Conservation (phyloP, 2,888 invertebrate species). For the Hetaerina titia region DNA sequence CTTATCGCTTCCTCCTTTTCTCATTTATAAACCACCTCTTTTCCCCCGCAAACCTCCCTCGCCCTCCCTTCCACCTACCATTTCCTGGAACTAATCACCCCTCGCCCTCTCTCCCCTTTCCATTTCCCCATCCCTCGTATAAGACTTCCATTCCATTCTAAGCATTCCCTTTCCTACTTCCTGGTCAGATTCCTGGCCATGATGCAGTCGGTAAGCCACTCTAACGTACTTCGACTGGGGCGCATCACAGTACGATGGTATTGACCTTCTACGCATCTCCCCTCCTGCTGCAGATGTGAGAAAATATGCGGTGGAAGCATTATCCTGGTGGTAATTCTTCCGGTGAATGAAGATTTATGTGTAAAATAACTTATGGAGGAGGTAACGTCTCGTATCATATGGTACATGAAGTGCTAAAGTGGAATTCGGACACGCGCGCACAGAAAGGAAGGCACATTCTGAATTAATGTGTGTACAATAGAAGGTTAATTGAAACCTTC, state of each 20-base stretch:
- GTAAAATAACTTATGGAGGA: no score
- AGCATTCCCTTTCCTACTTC: neutral
- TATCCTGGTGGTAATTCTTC: neutral
- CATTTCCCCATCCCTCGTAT: neutral
- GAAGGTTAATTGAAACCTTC: no score
- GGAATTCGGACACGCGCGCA: no score
- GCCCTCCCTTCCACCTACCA: constrained; percentile 1
- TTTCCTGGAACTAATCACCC: constrained; percentile 62
- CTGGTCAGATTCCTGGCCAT: neutral
- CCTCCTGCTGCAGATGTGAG: no score
- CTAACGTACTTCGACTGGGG: neutral
- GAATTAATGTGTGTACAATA: no score
- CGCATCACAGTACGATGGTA: neutral
- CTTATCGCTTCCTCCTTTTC: constrained; percentile 16
- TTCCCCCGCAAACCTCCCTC: constrained; percentile 2
- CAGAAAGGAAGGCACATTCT: no score
- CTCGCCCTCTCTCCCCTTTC: neutral
- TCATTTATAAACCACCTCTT: constrained; percentile 1
- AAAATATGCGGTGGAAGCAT: neutral
- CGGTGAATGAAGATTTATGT: no score
- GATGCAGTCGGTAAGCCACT: neutral
- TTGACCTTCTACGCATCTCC: neutral
- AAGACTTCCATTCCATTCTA: neutral
- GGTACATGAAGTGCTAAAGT: no score
- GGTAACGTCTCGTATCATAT: no score